phyloP scores from a whole-genome alignment of 2,797 vertebrate genomes.

The Tragelaphus oryx region DNA sequence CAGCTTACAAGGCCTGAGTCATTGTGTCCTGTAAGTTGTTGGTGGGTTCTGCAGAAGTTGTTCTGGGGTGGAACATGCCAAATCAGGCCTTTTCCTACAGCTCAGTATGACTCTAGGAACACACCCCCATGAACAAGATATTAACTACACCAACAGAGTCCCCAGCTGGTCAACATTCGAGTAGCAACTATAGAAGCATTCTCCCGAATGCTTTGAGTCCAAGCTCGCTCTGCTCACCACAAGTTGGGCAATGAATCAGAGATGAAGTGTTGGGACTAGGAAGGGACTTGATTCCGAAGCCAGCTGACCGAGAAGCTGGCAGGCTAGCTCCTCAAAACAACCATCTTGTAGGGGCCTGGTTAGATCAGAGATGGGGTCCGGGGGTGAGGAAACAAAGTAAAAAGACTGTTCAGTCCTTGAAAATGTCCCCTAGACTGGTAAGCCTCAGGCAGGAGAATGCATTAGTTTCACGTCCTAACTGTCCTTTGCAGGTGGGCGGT shows the following conservation, averaged over 20 bases:
- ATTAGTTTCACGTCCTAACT: not conserved
- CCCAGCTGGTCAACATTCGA: not conserved
- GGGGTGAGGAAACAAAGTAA: not conserved
- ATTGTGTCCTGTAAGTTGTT: not conserved
- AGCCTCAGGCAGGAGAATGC: not conserved
- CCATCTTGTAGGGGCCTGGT: not conserved
- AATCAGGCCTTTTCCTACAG: not conserved
- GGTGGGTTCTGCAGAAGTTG: not conserved
- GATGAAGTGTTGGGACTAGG: not conserved
- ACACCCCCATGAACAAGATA: not conserved
- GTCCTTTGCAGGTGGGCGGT: not conserved
- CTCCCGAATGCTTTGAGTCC: not conserved
- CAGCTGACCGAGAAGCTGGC: not conserved
- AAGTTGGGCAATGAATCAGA: not conserved
- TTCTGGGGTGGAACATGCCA: not conserved
- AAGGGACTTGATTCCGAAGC: not conserved
- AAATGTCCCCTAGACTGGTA: not conserved
- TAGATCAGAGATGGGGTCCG: not conserved
- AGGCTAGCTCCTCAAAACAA: not conserved
- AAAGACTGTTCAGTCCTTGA: not conserved
- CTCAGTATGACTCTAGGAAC: not conserved
- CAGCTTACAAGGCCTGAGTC: not conserved
- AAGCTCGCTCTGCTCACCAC: not conserved
- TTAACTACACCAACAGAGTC: constrained; percentile 4
- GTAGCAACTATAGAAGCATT: not conserved